A percentile compares a stretch with the other conserved stretches of the same genome.
Evolutionary conservation across 1,140 invertebrate species (phyloP).

Genomic region (Drosophila dunni): DNA sequence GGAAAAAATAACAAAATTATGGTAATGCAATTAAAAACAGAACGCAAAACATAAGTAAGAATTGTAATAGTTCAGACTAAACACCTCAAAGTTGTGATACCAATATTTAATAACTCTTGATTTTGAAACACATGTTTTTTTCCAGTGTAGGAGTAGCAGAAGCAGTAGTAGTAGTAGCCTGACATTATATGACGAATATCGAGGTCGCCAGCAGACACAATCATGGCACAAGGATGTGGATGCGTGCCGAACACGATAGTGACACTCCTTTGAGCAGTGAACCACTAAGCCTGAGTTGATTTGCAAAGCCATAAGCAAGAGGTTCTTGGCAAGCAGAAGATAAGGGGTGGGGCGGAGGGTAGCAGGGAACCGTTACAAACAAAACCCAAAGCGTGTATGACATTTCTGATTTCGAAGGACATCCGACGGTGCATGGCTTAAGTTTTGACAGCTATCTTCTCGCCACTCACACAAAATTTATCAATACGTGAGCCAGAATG

Average conservation of each 20-base stretch:
- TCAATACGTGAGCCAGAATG: constrained; percentile 50
- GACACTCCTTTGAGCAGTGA: constrained; percentile 72
- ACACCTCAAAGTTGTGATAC: no score
- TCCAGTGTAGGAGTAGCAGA: no score
- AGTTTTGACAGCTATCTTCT: constrained; percentile 50
- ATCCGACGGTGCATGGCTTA: constrained; percentile 31
- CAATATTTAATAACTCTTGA: no score
- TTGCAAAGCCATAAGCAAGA: constrained; percentile 62
- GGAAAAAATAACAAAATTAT: no score
- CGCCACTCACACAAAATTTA: constrained; percentile 56
- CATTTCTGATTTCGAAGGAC: constrained; percentile 76
- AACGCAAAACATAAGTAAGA: no score
- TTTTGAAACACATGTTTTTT: no score
- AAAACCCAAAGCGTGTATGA: constrained; percentile 47
- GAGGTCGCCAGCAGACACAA: constrained; percentile 38
- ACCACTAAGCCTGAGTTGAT: constrained; percentile 68
- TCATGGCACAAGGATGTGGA: constrained; percentile 26
- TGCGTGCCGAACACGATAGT: constrained; percentile 53
- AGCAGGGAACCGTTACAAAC: constrained; percentile 39
- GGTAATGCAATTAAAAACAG: no score
- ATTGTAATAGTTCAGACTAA: no score
- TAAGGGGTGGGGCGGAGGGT: neutral
- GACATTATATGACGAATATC: constrained; percentile 28
- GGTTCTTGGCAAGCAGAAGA: neutral
- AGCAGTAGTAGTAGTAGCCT: no score